phyloP scores from a whole-genome alignment of 2,113 vertebrate species.

The Alethe diademata region DNA sequence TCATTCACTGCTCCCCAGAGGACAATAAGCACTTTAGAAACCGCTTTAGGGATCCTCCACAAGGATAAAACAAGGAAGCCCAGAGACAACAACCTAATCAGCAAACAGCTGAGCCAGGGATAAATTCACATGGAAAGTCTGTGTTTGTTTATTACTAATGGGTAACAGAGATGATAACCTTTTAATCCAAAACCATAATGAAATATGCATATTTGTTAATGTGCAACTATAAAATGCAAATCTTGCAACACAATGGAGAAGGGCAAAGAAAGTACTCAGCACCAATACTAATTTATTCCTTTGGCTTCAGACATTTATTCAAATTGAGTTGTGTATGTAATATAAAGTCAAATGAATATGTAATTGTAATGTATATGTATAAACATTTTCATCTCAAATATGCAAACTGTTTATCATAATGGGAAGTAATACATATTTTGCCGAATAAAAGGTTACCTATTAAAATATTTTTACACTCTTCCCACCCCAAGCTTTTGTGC shows the following conservation, averaged over 20 bases:
- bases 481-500: constrained; percentile 43
- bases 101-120: constrained; percentile 62
- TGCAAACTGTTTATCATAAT: constrained; percentile 75
- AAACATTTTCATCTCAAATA: constrained; percentile 72
- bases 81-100: constrained; percentile 63
- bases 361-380: constrained; percentile 75
- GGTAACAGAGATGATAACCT: constrained; percentile 73
- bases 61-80: constrained; percentile 68
- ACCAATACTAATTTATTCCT: constrained; percentile 70
- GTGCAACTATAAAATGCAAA: constrained; percentile 72
- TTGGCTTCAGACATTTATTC: constrained; percentile 72
- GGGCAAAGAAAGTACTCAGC: constrained; percentile 56
- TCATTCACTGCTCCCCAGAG: constrained; percentile 23
- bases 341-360: constrained; percentile 75
- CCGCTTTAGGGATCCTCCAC: constrained; percentile 25
- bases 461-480: constrained; percentile 63
- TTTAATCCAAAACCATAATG: constrained; percentile 73
- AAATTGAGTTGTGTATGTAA: constrained; percentile 74
- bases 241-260: constrained; percentile 69
- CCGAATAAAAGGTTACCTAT: constrained; percentile 72
- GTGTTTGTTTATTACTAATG: constrained; percentile 74
- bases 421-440: constrained; percentile 74
- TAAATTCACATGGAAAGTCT: constrained; percentile 65
- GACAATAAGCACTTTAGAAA: constrained; percentile 39
- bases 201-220: constrained; percentile 77